A percentile compares a stretch with the other conserved stretches of the same genome.
phyloP scores from a whole-genome alignment of 1,140 invertebrate genomes.

The Tyrophagus putrescentiae region DNA sequence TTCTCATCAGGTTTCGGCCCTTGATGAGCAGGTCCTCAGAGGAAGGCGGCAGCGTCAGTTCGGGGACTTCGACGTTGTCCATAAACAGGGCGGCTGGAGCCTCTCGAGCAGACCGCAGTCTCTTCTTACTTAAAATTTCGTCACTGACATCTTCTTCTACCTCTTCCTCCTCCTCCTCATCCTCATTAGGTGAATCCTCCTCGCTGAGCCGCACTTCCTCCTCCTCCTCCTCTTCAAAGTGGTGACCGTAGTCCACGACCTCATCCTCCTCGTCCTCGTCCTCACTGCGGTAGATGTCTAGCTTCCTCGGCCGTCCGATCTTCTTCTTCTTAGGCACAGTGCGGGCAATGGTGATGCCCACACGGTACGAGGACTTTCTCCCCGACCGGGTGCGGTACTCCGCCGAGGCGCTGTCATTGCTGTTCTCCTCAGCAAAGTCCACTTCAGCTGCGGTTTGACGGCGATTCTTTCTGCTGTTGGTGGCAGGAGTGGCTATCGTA shows the following conservation, averaged over 20 bases:
- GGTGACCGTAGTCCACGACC: background rate
- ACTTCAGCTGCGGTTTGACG: too few relatives aligned
- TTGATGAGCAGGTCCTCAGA: slow-evolving; percentile 75
- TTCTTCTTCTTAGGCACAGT: background rate
- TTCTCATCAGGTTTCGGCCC: slow-evolving; percentile 57
- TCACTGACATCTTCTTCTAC: slow-evolving; percentile 30
- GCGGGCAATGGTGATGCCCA: background rate
- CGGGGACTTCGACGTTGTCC: slow-evolving; percentile 47
- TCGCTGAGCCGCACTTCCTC: background rate
- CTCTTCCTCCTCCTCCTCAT: slow-evolving; percentile 21
- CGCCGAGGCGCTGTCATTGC: too few relatives aligned
- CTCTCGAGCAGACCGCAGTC: slow-evolving; percentile 38
- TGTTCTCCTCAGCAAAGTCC: too few relatives aligned
- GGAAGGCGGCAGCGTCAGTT: slow-evolving; percentile 59
- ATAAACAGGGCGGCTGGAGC: slow-evolving; percentile 49
- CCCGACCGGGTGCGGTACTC: slow-evolving; percentile 2
- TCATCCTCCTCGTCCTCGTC: slow-evolving; percentile 4
- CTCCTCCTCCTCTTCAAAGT: slow-evolving; percentile 16
- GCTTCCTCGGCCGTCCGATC: background rate
- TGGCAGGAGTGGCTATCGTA: too few relatives aligned
- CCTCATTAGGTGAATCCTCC: slow-evolving; percentile 9
- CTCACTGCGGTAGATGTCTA: background rate
- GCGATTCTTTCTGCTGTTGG: too few relatives aligned
- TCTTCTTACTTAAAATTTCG: slow-evolving; percentile 30
- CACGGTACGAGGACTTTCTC: background rate